Evolutionary conservation across 2,888 invertebrate species (phyloP).

Genomic region (Sisyra nigra): DNA sequence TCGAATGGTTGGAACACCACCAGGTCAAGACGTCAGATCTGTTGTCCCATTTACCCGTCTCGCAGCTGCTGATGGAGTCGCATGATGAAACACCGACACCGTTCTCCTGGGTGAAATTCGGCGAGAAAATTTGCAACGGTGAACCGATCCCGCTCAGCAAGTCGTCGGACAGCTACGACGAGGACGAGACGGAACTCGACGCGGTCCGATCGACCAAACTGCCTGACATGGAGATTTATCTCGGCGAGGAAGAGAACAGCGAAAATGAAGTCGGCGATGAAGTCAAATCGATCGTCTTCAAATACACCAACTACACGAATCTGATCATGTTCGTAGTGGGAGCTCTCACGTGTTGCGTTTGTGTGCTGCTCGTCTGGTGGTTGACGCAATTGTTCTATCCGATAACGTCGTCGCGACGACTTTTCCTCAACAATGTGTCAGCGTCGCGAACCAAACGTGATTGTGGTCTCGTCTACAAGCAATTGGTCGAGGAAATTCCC

Average conservation of each 20-base stretch:
- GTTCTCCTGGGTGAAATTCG: neutral
- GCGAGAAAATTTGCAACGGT: neutral
- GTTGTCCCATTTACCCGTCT: neutral
- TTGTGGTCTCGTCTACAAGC: constrained; percentile 3
- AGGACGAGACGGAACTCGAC: neutral
- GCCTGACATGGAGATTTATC: neutral
- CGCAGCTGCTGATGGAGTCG: neutral
- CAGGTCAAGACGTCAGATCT: neutral
- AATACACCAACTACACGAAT: neutral
- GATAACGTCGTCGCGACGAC: too few species aligned
- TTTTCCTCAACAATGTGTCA: too few species aligned
- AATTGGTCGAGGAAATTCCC: neutral
- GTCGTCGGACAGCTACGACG: neutral
- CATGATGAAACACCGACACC: neutral
- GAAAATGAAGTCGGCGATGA: neutral
- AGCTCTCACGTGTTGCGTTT: neutral
- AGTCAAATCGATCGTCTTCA: neutral
- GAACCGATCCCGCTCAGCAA: neutral
- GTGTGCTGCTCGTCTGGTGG: neutral
- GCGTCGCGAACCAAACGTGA: neutral
- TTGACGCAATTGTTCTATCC: neutral
- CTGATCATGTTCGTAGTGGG: neutral
- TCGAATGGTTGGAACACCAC: neutral
- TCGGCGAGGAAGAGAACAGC: neutral
- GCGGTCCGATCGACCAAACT: neutral